Conservation (phyloP, 2,113 vertebrate genomes). For the Stegastes partitus region DNA sequence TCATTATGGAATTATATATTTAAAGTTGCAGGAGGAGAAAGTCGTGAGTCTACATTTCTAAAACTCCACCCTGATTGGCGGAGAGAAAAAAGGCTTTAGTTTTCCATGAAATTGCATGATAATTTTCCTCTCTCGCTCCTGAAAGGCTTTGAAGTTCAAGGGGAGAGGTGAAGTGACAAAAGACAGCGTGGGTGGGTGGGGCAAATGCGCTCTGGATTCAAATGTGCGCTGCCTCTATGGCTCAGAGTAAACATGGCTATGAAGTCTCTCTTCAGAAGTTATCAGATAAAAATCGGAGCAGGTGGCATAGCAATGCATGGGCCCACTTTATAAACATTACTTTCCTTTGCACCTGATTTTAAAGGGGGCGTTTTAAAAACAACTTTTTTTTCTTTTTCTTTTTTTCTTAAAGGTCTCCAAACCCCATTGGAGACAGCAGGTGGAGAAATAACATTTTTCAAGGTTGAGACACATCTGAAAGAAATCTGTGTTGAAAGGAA, state of each 20-base stretch:
- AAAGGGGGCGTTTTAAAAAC: conserved; percentile 23
- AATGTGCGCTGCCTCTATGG: conserved; percentile 33
- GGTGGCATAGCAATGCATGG: conserved; percentile 46
- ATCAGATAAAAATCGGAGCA: conserved; percentile 51
- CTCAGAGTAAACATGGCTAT: conserved; percentile 58
- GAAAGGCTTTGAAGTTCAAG: conserved; percentile 77
- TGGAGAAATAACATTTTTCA: conserved; percentile 54
- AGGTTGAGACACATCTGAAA: conserved; percentile 55
- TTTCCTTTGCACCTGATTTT: conserved; percentile 57
- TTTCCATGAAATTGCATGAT: conserved; percentile 76
- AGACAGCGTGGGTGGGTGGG: conserved; percentile 34
- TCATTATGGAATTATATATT: conserved; percentile 75
- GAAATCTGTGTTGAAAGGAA: conserved; percentile 36
- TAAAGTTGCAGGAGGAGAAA: conserved; percentile 65
- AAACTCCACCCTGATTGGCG: conserved; percentile 67
- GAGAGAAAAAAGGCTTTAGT: conserved; percentile 66
- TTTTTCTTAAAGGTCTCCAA: conserved; percentile 40
- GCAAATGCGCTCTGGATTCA: conserved; percentile 42
- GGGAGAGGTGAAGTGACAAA: conserved; percentile 68
- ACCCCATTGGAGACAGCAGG: conserved; percentile 46
- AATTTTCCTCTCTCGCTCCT: conserved; percentile 53
- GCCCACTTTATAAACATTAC: conserved; percentile 63
- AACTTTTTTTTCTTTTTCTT: conserved; percentile 12
- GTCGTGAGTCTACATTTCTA: conserved; percentile 55
- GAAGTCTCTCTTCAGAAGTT: conserved; percentile 50